Percentiles rank a stretch among this genome's conserved stretches.
phyloP scores from a whole-genome alignment of 2,888 invertebrate species.

The Crossocerus cetratus region DNA sequence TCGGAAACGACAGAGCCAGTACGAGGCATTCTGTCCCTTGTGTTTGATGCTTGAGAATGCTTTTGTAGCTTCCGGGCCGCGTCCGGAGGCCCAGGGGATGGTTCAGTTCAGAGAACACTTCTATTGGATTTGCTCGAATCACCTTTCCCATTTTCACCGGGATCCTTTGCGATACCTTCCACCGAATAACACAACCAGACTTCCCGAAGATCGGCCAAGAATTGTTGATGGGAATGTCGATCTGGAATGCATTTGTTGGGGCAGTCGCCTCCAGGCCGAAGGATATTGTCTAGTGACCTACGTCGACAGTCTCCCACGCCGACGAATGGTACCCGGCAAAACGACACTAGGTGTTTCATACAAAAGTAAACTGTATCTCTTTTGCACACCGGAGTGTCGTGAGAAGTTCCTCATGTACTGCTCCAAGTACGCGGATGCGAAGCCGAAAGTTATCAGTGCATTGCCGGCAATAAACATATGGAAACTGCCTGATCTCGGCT shows the following conservation, averaged over 20 bases:
- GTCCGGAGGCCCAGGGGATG: conserved; percentile 79
- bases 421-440: conserved; percentile 77
- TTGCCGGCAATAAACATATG: conserved; percentile 77
- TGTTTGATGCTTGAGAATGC: conserved; percentile 77
- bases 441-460: conserved; percentile 72
- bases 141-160: conserved; percentile 77
- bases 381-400: conserved; percentile 79
- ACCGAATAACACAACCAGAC: conserved; percentile 63
- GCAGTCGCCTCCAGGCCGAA: conserved; percentile 77
- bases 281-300: conserved; percentile 83
- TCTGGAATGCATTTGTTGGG: conserved; percentile 74
- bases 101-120: conserved; percentile 79
- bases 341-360: conserved; percentile 78
- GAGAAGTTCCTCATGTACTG: conserved; percentile 79
- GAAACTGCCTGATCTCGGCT: conserved; percentile 80
- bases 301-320: conserved; percentile 78
- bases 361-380: conserved; percentile 79
- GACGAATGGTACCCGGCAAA: conserved; percentile 77
- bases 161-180: conserved; percentile 77
- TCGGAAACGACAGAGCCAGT: conserved; percentile 77
- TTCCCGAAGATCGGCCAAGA: conserved; percentile 79
- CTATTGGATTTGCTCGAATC: conserved; percentile 82
- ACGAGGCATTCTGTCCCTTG: conserved; percentile 80
- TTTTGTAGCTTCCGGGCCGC: conserved; percentile 75
- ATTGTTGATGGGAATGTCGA: conserved; percentile 65